phyloP scores from a whole-genome alignment of 2,888 invertebrate species.

The Leptinotarsa rubiginosa region DNA sequence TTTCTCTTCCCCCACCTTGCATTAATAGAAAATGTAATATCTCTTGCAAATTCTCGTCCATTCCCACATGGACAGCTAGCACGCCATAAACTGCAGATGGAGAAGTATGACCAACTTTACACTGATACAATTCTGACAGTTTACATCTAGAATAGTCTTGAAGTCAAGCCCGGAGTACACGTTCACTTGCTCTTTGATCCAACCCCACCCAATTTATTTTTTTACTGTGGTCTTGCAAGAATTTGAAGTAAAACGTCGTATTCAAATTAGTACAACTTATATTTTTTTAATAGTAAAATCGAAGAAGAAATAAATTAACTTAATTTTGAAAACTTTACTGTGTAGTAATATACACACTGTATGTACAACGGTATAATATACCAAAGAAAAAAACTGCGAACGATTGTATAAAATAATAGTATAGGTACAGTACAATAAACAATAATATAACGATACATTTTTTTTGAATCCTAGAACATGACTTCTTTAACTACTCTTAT shows the following conservation, averaged over 20 bases:
- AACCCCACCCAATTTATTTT: neutral
- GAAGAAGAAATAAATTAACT: conserved; percentile 59
- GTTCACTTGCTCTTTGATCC: no score
- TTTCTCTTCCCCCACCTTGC: no score
- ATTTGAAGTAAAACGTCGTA: conserved; percentile 42
- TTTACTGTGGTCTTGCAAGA: neutral
- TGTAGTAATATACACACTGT: conserved; percentile 64
- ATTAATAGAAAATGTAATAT: no score
- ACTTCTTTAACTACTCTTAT: conserved; percentile 65
- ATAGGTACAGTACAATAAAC: conserved; percentile 66
- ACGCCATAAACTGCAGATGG: no score
- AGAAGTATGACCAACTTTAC: no score
- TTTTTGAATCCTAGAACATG: conserved; percentile 64
- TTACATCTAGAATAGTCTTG: no score
- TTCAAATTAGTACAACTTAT: conserved; percentile 56
- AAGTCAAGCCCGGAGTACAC: no score
- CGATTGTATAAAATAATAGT: conserved; percentile 66
- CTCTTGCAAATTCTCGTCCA: no score
- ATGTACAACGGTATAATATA: conserved; percentile 64
- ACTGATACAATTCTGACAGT: no score
- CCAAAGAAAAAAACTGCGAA: conserved; percentile 61
- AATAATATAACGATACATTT: conserved; percentile 66
- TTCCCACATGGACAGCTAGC: no score
- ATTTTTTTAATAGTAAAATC: conserved; percentile 55
- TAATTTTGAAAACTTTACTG: conserved; percentile 62